These are phyloP conservation scores for Strix aluco DNA, from an alignment of 2,113 vertebrate species.

Conservation along the genomic window DNA sequence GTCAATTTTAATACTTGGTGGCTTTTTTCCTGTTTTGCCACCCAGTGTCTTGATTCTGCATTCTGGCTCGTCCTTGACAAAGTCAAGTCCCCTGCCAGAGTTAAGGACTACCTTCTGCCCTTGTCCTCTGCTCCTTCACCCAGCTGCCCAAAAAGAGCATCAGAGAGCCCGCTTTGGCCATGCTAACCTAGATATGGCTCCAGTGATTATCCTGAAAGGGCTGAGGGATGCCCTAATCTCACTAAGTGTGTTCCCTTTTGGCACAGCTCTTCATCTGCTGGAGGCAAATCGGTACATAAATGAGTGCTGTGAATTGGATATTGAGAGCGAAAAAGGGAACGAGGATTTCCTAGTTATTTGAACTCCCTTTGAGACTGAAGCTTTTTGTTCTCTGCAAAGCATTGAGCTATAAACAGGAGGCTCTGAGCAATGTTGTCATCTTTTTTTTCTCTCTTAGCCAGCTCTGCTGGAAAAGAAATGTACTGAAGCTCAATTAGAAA, in stretches of 20 bases:
- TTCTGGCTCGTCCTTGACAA: not conserved
- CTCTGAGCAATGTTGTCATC: not conserved
- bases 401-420: not conserved
- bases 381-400: not conserved
- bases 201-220: not conserved
- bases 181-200: not conserved
- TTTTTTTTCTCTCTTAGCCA: not conserved
- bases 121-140: not conserved
- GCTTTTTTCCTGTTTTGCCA: not conserved
- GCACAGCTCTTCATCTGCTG: not conserved
- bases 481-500: not conserved
- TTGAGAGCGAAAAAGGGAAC: not conserved
- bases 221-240: not conserved
- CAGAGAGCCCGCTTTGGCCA: not conserved
- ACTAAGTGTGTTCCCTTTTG: accelerated
- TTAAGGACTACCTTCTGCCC: not conserved
- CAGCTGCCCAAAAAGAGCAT: not conserved
- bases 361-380: constrained; percentile 1
- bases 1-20: not conserved
- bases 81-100: not conserved
- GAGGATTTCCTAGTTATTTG: not conserved
- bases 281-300: accelerated
- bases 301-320: not conserved
- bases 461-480: not conserved
- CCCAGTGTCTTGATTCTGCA: not conserved